Evolutionary conservation across 2,888 invertebrate genomes (phyloP), one percentile per base, ranked within the genome.

Genomic region (Drosophila falleni): DNA sequence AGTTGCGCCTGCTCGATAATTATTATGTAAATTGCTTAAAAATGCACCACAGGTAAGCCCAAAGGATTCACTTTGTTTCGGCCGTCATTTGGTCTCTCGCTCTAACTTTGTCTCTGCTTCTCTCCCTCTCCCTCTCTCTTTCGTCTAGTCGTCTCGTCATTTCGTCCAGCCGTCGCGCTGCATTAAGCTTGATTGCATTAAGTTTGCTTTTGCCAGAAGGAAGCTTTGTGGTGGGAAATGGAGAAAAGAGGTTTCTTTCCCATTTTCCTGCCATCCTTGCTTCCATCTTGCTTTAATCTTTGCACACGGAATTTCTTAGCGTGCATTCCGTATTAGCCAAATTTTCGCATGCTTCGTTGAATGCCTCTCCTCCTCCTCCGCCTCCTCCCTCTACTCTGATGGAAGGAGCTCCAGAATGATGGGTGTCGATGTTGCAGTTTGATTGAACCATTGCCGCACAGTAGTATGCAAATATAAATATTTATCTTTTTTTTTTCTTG

Each of bases 11-110:
- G 78, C 81, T 81, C 89, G 89, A 86, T 86, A 89, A 86, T 89
- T 86, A 88, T 89, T 89, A 83, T 89, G 89, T 83, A 86, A 86
- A 86, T 89, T 89, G 89, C 78, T 86, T 78, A 86, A 89, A 89
- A 86, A 89, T 80, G 71, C 81, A 86, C 84, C 89, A 76, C 87
- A 88, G 80, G 78, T 88, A 88, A 85, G 65, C 89, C 83, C 82
- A 74, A 80, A 69, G 88, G 86, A 87, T 70, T 83, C 83, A 86
- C 80, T 82, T 88, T 86, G 80, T 75, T 71, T 42, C 65, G 37
- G n/a, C 23, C 56, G 33, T 19, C 15, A 33, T 26, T 23, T 10
- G 29, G 13, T 13, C 26, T 9, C 13, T 44, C 1, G 19, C 42
- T 5, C 44, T 23, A 5, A 3, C 3, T 6, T 5, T 44, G 11